A percentile compares a stretch with the other conserved stretches of the same genome.
phyloP scores from a whole-genome alignment of 2,113 vertebrate genomes.

The Heterotis niloticus region DNA sequence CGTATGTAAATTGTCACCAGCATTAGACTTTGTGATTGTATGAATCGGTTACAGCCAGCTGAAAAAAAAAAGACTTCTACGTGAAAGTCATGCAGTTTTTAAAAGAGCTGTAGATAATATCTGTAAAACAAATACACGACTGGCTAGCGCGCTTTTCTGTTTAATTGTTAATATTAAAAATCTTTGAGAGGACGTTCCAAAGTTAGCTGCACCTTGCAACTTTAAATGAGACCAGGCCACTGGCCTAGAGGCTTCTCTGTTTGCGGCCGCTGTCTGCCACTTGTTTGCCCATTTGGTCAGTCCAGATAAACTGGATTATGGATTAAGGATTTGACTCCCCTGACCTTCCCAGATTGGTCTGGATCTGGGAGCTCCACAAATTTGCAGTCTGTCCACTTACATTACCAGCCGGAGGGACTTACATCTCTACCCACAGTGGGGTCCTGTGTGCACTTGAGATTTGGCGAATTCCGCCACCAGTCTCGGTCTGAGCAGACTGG shows the following conservation, averaged over 20 bases:
- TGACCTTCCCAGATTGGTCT: slow-evolving; percentile 42
- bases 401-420: background rate
- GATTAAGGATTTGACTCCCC: slow-evolving; percentile 45
- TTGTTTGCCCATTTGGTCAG: slow-evolving; percentile 39
- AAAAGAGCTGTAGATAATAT: background rate
- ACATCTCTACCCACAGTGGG: background rate
- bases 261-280: slow-evolving; percentile 7
- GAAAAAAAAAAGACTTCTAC: background rate
- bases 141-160: background rate
- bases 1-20: background rate
- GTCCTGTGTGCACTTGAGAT: no score
- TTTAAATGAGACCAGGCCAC: background rate
- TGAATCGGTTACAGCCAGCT: background rate
- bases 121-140: background rate
- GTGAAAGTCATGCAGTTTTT: background rate
- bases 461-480: no score
- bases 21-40: background rate
- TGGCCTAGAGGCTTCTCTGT: background rate
- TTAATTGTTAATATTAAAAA: background rate
- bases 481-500: no score
- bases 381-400: background rate
- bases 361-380: slow-evolving; percentile 21
- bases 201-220: background rate
- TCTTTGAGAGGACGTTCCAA: background rate
- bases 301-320: slow-evolving; percentile 44